Percentiles rank a stretch among this genome's conserved stretches.
phyloP scores from a whole-genome alignment of 2,797 vertebrate species.

The Xiphophorus birchmanni region DNA sequence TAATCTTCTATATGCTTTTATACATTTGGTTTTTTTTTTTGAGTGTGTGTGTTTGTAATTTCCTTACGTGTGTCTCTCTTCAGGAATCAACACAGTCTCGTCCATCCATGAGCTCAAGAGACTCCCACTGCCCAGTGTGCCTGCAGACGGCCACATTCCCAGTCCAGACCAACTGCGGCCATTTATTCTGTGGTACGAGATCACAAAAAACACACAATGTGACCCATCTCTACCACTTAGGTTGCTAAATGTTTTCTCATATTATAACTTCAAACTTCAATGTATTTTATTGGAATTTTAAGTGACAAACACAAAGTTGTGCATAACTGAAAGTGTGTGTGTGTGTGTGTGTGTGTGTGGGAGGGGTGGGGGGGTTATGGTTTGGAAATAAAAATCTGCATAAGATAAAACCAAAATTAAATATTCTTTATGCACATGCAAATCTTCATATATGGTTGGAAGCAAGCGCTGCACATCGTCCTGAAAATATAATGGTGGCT shows the following conservation, averaged over 20 bases:
- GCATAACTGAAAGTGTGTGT: neutral
- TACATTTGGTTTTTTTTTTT: too few relatives aligned
- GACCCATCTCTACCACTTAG: neutral
- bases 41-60: neutral
- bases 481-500: neutral
- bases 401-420: neutral
- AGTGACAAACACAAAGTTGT: neutral
- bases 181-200: slow-evolving; percentile 86
- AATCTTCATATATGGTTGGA: neutral
- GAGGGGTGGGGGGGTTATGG: neutral
- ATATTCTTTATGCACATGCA: neutral
- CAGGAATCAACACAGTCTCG: slow-evolving; percentile 65
- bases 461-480: neutral
- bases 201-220: slow-evolving; percentile 4
- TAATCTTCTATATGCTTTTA: neutral
- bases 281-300: neutral
- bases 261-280: neutral
- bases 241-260: neutral
- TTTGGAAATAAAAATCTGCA: neutral
- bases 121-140: slow-evolving; percentile 84
- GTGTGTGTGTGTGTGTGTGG: too few relatives aligned
- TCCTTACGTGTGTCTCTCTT: neutral
- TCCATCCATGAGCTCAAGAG: slow-evolving; percentile 61
- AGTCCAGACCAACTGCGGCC: slow-evolving; percentile 87
- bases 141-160: slow-evolving; percentile 82